Evolutionary conservation across 2,888 invertebrate species (phyloP), one percentile per base, ranked within the genome.

Genomic region (Brenthis ino): DNA sequence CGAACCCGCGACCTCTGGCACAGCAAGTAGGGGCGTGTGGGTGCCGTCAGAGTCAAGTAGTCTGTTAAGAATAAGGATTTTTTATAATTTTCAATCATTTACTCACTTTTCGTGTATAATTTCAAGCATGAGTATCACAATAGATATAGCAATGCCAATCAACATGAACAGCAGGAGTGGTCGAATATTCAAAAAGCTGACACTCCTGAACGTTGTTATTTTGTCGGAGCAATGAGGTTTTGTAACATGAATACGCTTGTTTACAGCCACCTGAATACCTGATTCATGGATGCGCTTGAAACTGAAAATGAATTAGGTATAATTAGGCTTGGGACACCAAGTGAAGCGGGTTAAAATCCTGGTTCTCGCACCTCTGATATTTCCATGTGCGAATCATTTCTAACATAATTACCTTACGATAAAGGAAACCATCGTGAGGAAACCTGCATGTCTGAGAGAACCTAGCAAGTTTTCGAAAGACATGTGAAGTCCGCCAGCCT

Each of bases 211-310:
- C 0, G 85, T 76, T 0, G 85, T 69, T 8, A 78, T 75, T 50
- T 78, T 81, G 51, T 79, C 74, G 0, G 76, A 67, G 72, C 91
- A 91, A 4, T 74, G 79, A 0, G 91, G 91, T 71, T 85, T 87
- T 0, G 81, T 80, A 0, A 84, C 81, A 58, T 80, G 82, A 3
- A 84, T 65, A 0, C 89, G 85, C 0, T 75, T 78, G 16, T 77
- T 77, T 1, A 86, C 54, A 0, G 81, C 85, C 0, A 83, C 78
- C 54, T 93, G 93, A 6, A 95, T 77, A 0, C 95, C 95, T 0
- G 88, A 89, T 77, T 95, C 95, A 28, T 88, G 93, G 56, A 95
- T 84, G 69, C 92, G 89, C 64, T 93, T 87, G 67, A 94, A 93
- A 0, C 94, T 94, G 77, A 47, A 64, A 63, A 43, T 3, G 4